Evolutionary conservation across 2,113 vertebrate species (phyloP), one percentile per base, ranked within the genome.

Genomic region (Coturnix japonica): DNA sequence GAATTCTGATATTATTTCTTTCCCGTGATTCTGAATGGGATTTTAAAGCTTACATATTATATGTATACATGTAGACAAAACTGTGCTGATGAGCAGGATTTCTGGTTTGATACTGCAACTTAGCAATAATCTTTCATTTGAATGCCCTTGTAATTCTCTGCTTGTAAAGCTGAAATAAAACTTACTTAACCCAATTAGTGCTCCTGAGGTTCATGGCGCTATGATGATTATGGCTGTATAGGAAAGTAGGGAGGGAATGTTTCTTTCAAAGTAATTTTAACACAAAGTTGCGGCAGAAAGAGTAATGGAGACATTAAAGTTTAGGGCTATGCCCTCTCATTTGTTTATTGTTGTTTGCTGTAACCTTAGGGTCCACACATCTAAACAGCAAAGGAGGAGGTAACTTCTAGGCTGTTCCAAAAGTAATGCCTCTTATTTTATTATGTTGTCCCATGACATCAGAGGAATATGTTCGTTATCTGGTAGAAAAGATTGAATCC

Each of bases 31-130:
- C 20, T 44, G 67, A 76, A 67, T 1, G 56, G 7, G 3, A 13
- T 37, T 3, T 33, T 85, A 1, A 9, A 60, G 11, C 11, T 53
- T 67, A 85, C 53, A 78, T 19, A 31, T 81, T 86, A 28, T 54
- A 9, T 46, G 21, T 14, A 18, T 83, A 5, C 8, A 12, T 44
- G 9, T 12, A 53, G 9, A 64, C 16, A 46, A 1, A 19, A 15
- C 64, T 25, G 11, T 23, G 11, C 49, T 0, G 0, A 46, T 11
- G 9, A 18, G 6, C 0, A 2, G 28, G 28, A 75, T 65, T 89
- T 79, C 44, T 57, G 44, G 7, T 39, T 82, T 72, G 15, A 1
- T 85, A 5, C 31, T 64, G 33, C 20, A 76, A 5, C n/a, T 82
- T 65, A 65, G 14, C 37, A 35, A 7, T 14, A 71, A 0, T 3